Evolutionary conservation across 1,140 invertebrate genomes (phyloP).

Genomic region (Temnothorax curvispinosus): DNA sequence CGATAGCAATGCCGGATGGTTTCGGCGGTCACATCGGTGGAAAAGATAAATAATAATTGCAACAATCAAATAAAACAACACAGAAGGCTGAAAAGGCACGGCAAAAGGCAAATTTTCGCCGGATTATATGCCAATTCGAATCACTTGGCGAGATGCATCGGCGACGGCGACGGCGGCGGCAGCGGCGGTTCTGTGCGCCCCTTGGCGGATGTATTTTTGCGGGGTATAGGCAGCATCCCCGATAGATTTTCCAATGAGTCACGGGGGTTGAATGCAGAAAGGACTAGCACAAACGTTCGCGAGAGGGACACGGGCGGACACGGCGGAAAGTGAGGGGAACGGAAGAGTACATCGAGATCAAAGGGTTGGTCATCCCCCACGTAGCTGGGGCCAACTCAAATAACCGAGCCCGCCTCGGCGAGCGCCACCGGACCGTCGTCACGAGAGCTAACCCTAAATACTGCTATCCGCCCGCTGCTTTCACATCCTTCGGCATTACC

Average conservation of each 20-base stretch:
- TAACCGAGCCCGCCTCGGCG: constrained; percentile 82
- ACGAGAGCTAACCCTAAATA: constrained; percentile 84
- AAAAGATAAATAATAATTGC: constrained; percentile 57
- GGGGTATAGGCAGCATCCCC: constrained; percentile 71
- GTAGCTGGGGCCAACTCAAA: constrained; percentile 84
- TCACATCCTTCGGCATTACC: constrained; percentile 73
- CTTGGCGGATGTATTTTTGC: constrained; percentile 72
- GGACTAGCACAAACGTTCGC: constrained; percentile 63
- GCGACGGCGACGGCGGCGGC: constrained; percentile 3
- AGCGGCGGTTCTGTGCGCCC: constrained; percentile 26
- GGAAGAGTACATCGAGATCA: constrained; percentile 81
- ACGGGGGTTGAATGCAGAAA: constrained; percentile 73
- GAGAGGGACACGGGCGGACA: constrained; percentile 75
- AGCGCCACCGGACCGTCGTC: constrained; percentile 79
- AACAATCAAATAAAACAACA: constrained; percentile 31
- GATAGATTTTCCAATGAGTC: constrained; percentile 82
- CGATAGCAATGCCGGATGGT: constrained; percentile 32
- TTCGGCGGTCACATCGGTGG: background rate
- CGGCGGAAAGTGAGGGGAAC: constrained; percentile 64
- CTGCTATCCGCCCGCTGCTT: constrained; percentile 72
- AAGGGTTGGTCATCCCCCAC: constrained; percentile 83
- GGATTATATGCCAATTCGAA: constrained; percentile 64
- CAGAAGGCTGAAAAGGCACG: constrained; percentile 4
- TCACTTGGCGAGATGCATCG: constrained; percentile 60
- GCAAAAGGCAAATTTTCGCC: constrained; percentile 11